phyloP scores from a whole-genome alignment of 2,797 vertebrate genomes.

The Pantherophis alleghaniensis region DNA sequence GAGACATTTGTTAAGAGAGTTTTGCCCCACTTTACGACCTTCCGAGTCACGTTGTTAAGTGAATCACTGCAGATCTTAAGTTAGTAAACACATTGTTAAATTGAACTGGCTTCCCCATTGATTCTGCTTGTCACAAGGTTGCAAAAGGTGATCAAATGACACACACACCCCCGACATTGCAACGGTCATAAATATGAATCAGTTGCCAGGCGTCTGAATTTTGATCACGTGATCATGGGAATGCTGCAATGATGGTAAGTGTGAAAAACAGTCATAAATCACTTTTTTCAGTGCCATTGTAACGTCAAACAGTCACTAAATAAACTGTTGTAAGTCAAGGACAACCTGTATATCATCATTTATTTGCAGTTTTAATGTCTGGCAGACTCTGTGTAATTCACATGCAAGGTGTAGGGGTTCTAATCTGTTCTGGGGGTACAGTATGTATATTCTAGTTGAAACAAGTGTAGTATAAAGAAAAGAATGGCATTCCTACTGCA shows the following conservation, averaged over 20 bases:
- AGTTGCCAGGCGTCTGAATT: background rate
- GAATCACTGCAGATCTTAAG: background rate
- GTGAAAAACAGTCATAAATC: background rate
- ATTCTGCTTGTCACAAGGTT: background rate
- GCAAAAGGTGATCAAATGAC: background rate
- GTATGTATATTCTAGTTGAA: background rate
- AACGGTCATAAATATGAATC: background rate
- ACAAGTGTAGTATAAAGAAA: background rate
- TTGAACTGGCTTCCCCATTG: background rate
- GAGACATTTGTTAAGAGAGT: background rate
- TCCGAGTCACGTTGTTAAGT: background rate
- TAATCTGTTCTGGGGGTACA: background rate
- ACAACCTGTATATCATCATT: background rate
- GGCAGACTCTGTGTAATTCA: background rate
- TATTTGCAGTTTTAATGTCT: background rate
- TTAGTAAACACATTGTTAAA: background rate
- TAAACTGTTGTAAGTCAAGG: background rate
- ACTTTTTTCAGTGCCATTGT: background rate
- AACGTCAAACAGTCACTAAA: background rate
- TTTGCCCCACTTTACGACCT: background rate
- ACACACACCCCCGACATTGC: accelerated
- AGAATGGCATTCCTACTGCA: background rate
- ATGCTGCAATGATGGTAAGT: background rate
- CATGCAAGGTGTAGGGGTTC: background rate
- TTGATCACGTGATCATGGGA: background rate